phyloP scores from a whole-genome alignment of 2,113 vertebrate genomes.

The Hyaena hyaena region DNA sequence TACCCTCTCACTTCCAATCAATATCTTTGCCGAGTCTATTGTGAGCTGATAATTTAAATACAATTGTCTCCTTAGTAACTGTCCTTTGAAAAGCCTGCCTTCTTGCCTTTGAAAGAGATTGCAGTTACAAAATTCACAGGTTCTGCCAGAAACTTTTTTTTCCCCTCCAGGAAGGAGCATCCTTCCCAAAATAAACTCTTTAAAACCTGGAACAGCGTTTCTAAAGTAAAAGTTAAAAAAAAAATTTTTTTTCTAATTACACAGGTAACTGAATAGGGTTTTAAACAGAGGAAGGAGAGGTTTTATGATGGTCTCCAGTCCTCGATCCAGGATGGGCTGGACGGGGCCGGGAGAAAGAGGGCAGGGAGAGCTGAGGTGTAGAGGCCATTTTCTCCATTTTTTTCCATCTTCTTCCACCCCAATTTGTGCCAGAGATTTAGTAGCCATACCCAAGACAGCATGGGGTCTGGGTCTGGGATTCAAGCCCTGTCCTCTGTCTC shows the following conservation, averaged over 20 bases:
- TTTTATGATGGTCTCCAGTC: not conserved
- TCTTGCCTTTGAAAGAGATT: conserved; percentile 69
- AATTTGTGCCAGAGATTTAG: not conserved
- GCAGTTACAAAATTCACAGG: conserved; percentile 72
- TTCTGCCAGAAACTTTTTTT: conserved; percentile 72
- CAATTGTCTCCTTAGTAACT: conserved; percentile 82
- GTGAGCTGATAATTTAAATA: conserved; percentile 82
- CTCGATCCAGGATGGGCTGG: not conserved
- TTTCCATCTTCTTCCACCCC: not conserved
- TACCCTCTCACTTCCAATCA: conserved; percentile 72
- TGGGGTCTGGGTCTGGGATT: not conserved
- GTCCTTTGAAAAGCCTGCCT: conserved; percentile 55
- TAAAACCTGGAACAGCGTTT: conserved; percentile 46
- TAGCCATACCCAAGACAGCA: not conserved
- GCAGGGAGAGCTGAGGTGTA: not conserved
- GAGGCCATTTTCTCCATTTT: not conserved
- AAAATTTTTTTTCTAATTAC: conserved; percentile 38
- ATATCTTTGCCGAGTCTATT: conserved; percentile 74
- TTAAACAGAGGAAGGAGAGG: not conserved
- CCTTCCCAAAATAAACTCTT: conserved; percentile 67
- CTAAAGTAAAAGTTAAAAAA: conserved; percentile 49
- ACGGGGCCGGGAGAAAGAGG: not conserved
- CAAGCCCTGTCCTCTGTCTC: not conserved
- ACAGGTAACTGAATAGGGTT: conserved; percentile 17
- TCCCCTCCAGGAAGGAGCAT: conserved; percentile 34